These are phyloP conservation scores for Campoplex nolae DNA, from an alignment of 2,888 invertebrate species.

Conservation along the genomic window DNA sequence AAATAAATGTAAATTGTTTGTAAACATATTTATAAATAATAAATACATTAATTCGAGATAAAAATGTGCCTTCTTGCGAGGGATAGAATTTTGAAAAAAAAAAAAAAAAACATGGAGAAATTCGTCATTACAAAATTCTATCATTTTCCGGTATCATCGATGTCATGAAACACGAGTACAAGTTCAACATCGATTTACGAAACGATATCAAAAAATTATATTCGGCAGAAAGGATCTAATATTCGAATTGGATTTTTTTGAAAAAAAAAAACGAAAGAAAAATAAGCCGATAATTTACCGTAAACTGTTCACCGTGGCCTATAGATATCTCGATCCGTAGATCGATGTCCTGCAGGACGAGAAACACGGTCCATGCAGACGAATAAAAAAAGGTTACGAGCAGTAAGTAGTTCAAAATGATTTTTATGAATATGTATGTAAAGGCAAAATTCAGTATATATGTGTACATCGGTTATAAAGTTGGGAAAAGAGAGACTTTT, in stretches of 20 bases:
- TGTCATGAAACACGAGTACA: not conserved
- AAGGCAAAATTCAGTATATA: not conserved
- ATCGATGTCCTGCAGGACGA: not conserved
- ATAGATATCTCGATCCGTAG: not conserved
- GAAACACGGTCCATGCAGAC: not conserved
- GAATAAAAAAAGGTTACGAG: not conserved
- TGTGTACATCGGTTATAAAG: slow-evolving; percentile 17
- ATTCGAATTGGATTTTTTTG: not conserved
- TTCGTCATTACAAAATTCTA: not conserved
- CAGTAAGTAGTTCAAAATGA: not conserved
- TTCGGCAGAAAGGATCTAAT: not conserved
- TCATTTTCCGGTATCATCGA: not conserved
- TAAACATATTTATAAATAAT: slow-evolving; percentile 52
- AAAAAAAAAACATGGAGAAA: not conserved
- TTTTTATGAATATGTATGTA: slow-evolving; percentile 13
- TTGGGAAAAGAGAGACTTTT: slow-evolving; percentile 73
- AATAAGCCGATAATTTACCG: not conserved
- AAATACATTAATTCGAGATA: slow-evolving; percentile 14
- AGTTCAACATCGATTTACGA: not conserved
- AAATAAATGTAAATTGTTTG: slow-evolving; percentile 56
- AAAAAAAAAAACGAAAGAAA: not conserved
- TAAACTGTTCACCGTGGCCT: not conserved
- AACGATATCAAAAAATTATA: not conserved
- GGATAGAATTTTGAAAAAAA: not conserved
- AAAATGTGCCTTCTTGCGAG: not conserved